Base-by-base conservation (phyloP, 2,113 vertebrate genomes). In the Struthio camelus region DNA sequence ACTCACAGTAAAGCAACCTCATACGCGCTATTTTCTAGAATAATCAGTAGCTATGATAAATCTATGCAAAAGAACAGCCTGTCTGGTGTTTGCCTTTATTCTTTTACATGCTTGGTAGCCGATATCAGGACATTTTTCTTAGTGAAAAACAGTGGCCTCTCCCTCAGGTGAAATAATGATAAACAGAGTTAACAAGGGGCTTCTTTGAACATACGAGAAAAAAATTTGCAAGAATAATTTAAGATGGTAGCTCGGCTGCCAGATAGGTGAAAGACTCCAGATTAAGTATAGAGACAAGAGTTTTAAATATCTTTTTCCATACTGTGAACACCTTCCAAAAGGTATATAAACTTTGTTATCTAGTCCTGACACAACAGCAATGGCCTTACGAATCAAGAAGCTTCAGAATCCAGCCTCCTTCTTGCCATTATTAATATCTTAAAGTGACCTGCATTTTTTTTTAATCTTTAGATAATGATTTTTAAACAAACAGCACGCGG, bases 401-500 rank as follows among this genome's bases (percentile, higher is more conserved):
- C 27, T 77, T 93, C 79, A 83, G 64, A 87, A 95, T 44, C 25
- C 48, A 80, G 27, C 0, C 0, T 18, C 27, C 18, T 53, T 90
- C 50, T 70, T 58, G 27, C 38, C 53, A 44, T 30, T 70, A 59
- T 32, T 88, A 85, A 83, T 44, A 80, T n/a, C 36, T 48, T 3
- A 0, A 64, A 88, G 56, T 42, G 87, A 32, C 38, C 30, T 54
- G 28, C 32, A 61, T 25, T 86, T 91, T 78, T 91, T 78, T 59
- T 0, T 1, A 80, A 75, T 90, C 38, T 83, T 75, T 22, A 80
- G 40, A 75, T 24, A 80, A 64, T 28, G 40, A n/a, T 34, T 93
- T 73, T 94, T 46, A 83, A 95, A 89, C 34, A 96, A 97, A 95
- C 17, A 93, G 14, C 87, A 95, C 93, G 80, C 93, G 61, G n/a